Evolutionary conservation across 2,113 vertebrate species (phyloP), one percentile per base, ranked within the genome.

Genomic region (Sturnus vulgaris): DNA sequence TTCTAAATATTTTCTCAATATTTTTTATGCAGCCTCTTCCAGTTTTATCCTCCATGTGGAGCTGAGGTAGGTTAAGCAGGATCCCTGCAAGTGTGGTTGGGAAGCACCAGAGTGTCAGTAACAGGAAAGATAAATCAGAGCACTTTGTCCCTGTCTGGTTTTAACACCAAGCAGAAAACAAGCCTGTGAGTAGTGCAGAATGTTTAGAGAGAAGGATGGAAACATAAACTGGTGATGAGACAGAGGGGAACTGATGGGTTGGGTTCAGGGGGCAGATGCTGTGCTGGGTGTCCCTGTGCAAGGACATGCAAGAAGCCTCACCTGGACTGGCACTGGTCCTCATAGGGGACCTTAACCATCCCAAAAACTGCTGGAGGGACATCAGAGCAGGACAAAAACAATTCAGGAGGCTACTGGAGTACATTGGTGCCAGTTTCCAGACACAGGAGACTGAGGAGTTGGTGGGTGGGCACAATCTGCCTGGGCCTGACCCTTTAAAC

Each of bases 401-500:
- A 3, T 53, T 56, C 46, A 57, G 22, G 50, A 80, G 40, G 24
- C 9, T 88, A 27, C 18, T 88, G 37, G 44, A 80, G 28, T 44
- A 2, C 30, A 1, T 9, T 28, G 11, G n/a, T 57, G 44, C 3
- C 64, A 90, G 19, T 27, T 65, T 86, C n/a, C 66, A 56, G 65
- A n/a, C 23, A 64, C 18, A 31, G 21, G 37, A n/a, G 39, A 10
- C 25, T 2, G 5, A 86, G 25, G 42, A 73, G 24, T 40, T 5
- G 4, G 3, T 6, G 2, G 3, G 14, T 11, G 30, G 39, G 15
- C 13, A 5, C 0, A 0, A 27, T 76, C 19, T 82, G 30, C 57
- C 44, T 19, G 28, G 25, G 16, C 15, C 39, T 83, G 37, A 40
- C 20, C 3, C 18, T 61, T 70, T 14, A 83, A 53, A 73, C 16